Evolutionary conservation across 2,888 invertebrate species (phyloP).

Genomic region (Cheilosia vulpina): DNA sequence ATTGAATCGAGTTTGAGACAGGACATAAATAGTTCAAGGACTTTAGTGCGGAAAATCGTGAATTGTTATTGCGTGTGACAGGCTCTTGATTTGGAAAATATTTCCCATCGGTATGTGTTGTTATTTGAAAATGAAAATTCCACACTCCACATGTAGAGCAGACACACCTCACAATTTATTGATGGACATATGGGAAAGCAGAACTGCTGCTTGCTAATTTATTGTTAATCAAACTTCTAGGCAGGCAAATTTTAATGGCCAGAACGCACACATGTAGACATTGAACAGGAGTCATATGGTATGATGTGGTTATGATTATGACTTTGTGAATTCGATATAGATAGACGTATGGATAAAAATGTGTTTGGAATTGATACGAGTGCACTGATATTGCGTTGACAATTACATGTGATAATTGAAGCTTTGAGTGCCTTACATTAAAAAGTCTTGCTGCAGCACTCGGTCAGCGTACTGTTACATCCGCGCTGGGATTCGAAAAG

Average conservation of each 20-base stretch:
- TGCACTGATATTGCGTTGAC: no score
- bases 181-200: slow-evolving; percentile 37
- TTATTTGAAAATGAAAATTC: neutral
- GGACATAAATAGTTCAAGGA: slow-evolving; percentile 50
- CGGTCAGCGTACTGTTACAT: no score
- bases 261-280: slow-evolving; percentile 2
- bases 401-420: no score
- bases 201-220: slow-evolving; percentile 49
- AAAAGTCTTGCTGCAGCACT: no score
- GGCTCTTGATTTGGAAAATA: slow-evolving; percentile 42
- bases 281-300: no score
- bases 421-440: no score
- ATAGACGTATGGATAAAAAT: no score
- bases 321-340: no score
- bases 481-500: no score
- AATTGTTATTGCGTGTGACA: slow-evolving; percentile 57
- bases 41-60: slow-evolving; percentile 24
- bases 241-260: slow-evolving; percentile 55
- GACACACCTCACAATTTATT: slow-evolving; percentile 22
- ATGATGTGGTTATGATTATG: no score
- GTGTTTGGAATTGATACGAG: no score
- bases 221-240: slow-evolving; percentile 58
- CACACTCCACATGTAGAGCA: neutral
- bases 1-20: slow-evolving; percentile 22
- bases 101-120: slow-evolving; percentile 5